Evolutionary conservation across 2,113 vertebrate genomes (phyloP).

Genomic region (Physeter macrocephalus): DNA sequence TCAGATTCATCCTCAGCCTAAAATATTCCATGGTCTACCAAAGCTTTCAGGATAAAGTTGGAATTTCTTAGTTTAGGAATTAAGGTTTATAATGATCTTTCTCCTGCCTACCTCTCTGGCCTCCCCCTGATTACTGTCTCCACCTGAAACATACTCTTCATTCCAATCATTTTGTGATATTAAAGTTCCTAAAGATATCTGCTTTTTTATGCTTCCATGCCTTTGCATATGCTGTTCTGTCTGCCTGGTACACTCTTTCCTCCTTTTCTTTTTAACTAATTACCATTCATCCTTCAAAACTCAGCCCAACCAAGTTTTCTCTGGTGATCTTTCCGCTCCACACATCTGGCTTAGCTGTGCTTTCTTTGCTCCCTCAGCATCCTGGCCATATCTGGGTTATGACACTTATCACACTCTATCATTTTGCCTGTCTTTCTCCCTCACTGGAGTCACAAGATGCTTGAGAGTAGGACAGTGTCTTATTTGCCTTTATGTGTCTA

Average conservation of each 20-base stretch:
- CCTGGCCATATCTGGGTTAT: not conserved
- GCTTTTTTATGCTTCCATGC: not conserved
- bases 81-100: not conserved
- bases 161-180: not conserved
- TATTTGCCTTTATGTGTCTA: not conserved
- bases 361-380: not conserved
- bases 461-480: not conserved
- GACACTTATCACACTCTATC: not conserved
- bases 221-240: not conserved
- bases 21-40: not conserved
- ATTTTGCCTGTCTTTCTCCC: not conserved
- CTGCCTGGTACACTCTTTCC: not conserved
- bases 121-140: not conserved
- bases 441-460: not conserved
- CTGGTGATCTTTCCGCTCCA: not conserved
- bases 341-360: not conserved
- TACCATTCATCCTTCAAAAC: not conserved
- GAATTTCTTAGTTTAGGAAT: not conserved
- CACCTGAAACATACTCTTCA: not conserved
- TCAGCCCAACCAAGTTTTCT: not conserved
- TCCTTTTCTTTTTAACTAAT: not conserved
- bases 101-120: not conserved
- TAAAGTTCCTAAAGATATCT: not conserved
- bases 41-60: not conserved
- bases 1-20: not conserved